Evolutionary conservation across 2,113 vertebrate species (phyloP), one percentile per base, ranked within the genome.

Genomic region (Henicopernis longicauda): DNA sequence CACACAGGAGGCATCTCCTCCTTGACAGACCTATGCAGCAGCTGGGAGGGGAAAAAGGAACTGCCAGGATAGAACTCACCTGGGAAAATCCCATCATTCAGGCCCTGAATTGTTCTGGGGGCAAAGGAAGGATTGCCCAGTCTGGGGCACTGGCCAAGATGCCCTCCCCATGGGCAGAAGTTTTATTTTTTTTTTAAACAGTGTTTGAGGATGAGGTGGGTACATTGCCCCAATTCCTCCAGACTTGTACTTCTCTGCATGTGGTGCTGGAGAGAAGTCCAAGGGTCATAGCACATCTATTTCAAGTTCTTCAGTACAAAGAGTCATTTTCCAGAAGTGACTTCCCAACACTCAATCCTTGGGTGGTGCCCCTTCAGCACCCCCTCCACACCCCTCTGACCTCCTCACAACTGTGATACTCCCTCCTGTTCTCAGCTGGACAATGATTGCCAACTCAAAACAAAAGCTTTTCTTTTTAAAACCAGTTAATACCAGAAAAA

Each of bases 191-290:
- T 19, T 22, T 42, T 58, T 14, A 50, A 71, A 11, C 2, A 0
- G 34, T n/a, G 36, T 17, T 50, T 62, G 85, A 86, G 78, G 76
- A 23, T 27, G 52, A 69, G 65, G 52, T 42, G 36, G 40, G 13
- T n/a, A 8, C 18, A 1, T 45, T 4, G 9, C n/a, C 36, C 11
- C 0, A 0, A 1, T n/a, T 73, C 31, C 34, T 83, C 42, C 26
- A 6, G 80, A 6, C 42, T 29, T 42, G 16, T 15, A 4, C 57
- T n/a, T 31, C 44, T 36, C 67, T 55, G 40, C 52, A 29, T 32
- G 0, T 22, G 14, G 62, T 61, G 42, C 76, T 32, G 54, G 49
- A 49, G 58, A 8, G 25, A 45, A 58, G 9, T 13, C 27, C 29
- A 10, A 18, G 38, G 79, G 38, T 13, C 40, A 3, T 3, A 21